A percentile compares a stretch with the other conserved stretches of the same genome.
Evolutionary conservation across 2,888 invertebrate species (phyloP).

Genomic region (Deilephila elpenor): DNA sequence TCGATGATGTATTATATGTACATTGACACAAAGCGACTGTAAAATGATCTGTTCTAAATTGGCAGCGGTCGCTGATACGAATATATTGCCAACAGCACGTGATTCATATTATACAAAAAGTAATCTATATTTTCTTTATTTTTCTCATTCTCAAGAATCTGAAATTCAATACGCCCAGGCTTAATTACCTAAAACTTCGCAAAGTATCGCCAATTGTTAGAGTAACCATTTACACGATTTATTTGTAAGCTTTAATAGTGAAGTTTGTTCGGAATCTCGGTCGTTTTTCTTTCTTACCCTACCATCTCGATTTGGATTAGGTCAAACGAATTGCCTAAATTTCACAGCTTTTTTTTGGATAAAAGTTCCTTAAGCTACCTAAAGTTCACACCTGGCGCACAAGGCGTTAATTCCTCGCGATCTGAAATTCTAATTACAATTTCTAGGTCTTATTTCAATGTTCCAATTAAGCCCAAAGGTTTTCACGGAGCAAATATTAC

Average conservation of each 20-base stretch:
- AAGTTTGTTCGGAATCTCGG: not conserved
- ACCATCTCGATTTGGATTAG: constrained; percentile 5
- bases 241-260: constrained; percentile 11
- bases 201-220: constrained; percentile 11
- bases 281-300: constrained; percentile 5
- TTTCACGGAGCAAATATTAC: not conserved
- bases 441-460: not conserved
- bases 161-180: not conserved
- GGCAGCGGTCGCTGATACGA: too few relatives aligned
- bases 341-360: not conserved
- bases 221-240: constrained; percentile 18
- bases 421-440: constrained; percentile 9
- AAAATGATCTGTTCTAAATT: too few relatives aligned
- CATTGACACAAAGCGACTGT: too few relatives aligned
- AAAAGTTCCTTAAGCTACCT: too few relatives aligned
- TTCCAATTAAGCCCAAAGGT: not conserved
- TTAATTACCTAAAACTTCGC: constrained; percentile 14
- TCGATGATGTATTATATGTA: too few relatives aligned
- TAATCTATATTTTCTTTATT: too few relatives aligned
- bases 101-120: not conserved
- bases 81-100: too few relatives aligned
- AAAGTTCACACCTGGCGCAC: constrained; percentile 15
- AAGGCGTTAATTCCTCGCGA: not conserved
- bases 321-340: not conserved
- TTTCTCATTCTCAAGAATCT: not conserved